Evolutionary conservation across 2,797 vertebrate species (phyloP), one percentile per base, ranked within the genome.

Genomic region (Percopsis omiscomaycus): DNA sequence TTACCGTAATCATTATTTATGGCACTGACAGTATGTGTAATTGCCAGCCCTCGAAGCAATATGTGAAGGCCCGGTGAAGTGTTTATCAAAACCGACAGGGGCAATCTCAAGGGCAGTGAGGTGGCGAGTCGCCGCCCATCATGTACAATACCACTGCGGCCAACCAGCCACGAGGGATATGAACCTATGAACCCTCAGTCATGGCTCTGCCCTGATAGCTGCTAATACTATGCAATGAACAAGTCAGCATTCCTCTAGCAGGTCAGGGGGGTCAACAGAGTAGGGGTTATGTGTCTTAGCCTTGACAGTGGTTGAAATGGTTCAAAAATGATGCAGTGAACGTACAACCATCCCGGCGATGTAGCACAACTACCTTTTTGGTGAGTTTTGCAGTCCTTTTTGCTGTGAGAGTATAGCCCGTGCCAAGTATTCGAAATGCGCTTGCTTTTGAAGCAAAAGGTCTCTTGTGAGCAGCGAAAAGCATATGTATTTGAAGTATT

Each of bases 1-100:
- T 55, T 6, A 69, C 81, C 72, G 61, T 86, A 86, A 88, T 87
- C 72, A 81, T 88, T 85, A 80, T 88, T 89, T 88, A 88, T 84
- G 78, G 83, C 75, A 75, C 74, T 74, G 76, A 81, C 75, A 79
- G 68, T 68, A 71, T 77, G 69, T 68, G 72, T 82, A 81, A 87
- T 84, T 85, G 68, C 80, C 56, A 68, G 42, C 10, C 78, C 78
- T 68, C 57, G 11, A 78, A 82, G 70, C 80, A 81, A 79, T 74
- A 83, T 72, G 66, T 66, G 75, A 65, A 42, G 62, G 66, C 64
- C 51, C 64, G 5, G 61, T 68, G 55, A 79, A 73, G 79, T 86
- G 78, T 84, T 74, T 74, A 80, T 84, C 84, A 81, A 79, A 80
- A 75, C 57, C 0, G 59, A 78, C 81, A 76, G 64, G 48, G 70